phyloP scores from a whole-genome alignment of 1,140 invertebrate species.

The Lanistes nyassanus region DNA sequence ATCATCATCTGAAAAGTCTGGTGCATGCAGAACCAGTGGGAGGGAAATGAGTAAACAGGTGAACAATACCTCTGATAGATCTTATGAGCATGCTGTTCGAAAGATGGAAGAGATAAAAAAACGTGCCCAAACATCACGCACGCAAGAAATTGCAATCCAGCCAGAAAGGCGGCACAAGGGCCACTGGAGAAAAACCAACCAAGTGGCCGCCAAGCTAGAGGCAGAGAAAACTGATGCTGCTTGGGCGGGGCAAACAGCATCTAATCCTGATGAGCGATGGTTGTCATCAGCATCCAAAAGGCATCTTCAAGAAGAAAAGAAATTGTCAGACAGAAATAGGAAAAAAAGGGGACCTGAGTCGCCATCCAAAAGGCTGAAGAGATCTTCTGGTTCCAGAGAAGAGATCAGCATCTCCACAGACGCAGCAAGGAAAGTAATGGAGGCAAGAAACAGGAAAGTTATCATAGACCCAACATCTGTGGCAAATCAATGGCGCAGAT shows the following conservation, averaged over 20 bases:
- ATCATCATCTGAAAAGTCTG: no score
- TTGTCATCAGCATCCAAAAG: no score
- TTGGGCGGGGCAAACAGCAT: no score
- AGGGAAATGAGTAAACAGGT: no score
- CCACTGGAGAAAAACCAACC: not conserved
- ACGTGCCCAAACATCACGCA: not conserved
- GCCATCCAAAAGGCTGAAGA: no score
- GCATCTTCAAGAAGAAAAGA: no score
- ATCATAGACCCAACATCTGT: not conserved
- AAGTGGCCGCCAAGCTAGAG: not conserved
- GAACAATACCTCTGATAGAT: not conserved
- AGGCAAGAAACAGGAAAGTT: not conserved
- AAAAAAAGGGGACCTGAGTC: no score
- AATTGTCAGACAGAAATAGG: no score
- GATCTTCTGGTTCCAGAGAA: not conserved
- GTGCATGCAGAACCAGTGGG: no score
- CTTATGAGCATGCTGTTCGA: constrained; percentile 1
- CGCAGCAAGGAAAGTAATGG: not conserved
- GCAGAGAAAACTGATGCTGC: not conserved
- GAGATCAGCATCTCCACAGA: constrained; percentile 3
- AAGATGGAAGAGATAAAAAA: constrained; percentile 5
- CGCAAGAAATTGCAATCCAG: constrained; percentile 1
- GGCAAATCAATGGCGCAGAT: not conserved
- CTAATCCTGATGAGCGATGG: not conserved
- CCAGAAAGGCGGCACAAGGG: constrained; percentile 13